Percentiles rank a stretch among this genome's conserved stretches.
phyloP scores from a whole-genome alignment of 30 jellyfish, hydroid and myxozoan genomes.

The Clytia hemisphaerica region DNA sequence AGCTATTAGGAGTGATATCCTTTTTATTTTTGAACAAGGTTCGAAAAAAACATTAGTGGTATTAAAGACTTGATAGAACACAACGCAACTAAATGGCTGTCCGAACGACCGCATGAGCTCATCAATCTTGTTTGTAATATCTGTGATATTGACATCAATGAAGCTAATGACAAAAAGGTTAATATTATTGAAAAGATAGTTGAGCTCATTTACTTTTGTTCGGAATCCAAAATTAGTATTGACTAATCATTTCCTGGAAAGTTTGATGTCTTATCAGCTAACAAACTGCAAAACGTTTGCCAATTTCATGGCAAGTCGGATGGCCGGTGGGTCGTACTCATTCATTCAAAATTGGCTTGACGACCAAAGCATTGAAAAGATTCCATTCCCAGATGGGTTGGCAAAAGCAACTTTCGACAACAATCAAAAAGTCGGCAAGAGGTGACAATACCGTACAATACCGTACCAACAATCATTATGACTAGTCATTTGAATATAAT shows the following conservation, averaged over 20 bases:
- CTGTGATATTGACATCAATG: not conserved
- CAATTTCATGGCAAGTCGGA: not conserved
- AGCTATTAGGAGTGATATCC: too few relatives aligned
- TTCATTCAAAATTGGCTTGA: constrained; percentile 7
- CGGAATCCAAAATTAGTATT: not conserved
- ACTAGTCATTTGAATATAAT: constrained; percentile 9
- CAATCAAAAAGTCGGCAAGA: constrained; percentile 26
- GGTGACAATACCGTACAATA: constrained; percentile 14
- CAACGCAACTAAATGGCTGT: too few relatives aligned
- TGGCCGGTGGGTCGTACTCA: constrained; percentile 25
- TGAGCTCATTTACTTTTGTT: constrained; percentile 5
- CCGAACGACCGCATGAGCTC: too few relatives aligned
- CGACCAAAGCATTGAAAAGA: not conserved
- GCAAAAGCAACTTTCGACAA: constrained; percentile 24
- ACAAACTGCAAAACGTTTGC: constrained; percentile 6
- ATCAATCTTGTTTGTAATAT: too few relatives aligned
- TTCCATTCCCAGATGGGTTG: constrained; percentile 13
- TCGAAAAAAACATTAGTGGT: too few relatives aligned
- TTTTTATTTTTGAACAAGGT: too few relatives aligned
- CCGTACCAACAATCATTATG: constrained; percentile 25
- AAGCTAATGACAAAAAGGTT: not conserved
- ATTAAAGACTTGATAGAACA: too few relatives aligned
- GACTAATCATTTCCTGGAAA: constrained; percentile 8
- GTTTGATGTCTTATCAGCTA: not conserved
- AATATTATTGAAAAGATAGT: not conserved